Evolutionary conservation across 1,140 invertebrate species (phyloP).

Genomic region (Caerostris darwini): DNA sequence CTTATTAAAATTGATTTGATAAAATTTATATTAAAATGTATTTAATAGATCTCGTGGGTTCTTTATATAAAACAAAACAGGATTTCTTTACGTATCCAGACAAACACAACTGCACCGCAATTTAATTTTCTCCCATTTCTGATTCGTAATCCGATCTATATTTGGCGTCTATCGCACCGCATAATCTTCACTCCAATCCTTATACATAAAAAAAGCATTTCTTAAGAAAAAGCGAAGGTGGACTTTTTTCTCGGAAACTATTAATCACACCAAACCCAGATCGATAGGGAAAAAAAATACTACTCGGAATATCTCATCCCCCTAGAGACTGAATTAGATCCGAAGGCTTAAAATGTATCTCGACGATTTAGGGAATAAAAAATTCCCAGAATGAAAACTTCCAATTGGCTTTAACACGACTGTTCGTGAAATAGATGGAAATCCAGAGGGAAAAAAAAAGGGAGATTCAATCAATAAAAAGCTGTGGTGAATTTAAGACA

Average conservation of each 20-base stretch:
- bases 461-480: background rate
- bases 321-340: background rate
- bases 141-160: background rate
- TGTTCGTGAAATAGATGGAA: background rate
- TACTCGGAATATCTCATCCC: background rate
- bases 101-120: too few species aligned
- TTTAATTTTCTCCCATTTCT: background rate
- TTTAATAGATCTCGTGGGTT: too few species aligned
- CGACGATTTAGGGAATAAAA: background rate
- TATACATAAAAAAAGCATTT: background rate
- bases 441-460: background rate
- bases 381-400: background rate
- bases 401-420: conserved; percentile 5
- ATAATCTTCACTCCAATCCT: background rate
- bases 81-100: too few species aligned
- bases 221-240: background rate
- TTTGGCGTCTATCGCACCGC: background rate
- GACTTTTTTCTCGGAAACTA: background rate
- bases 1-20: too few species aligned
- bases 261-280: background rate
- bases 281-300: background rate
- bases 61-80: too few species aligned
- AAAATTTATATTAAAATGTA: too few species aligned
- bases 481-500: background rate
- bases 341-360: conserved; percentile 5